phyloP scores from a whole-genome alignment of 2,888 invertebrate species.

The Caenorhabditis afra region DNA sequence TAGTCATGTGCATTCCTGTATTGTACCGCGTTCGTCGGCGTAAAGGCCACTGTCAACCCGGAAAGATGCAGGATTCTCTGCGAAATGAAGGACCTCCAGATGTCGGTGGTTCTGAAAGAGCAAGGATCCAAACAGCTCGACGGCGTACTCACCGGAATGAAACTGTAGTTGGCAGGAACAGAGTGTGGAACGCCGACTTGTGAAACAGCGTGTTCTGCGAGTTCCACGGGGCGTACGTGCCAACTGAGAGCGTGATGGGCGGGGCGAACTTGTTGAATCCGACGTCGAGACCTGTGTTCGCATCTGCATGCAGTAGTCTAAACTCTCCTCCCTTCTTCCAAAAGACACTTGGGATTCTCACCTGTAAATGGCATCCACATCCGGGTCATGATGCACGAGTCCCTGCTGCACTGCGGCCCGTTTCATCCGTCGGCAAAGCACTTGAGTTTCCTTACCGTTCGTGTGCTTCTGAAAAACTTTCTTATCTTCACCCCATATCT shows the following conservation, averaged over 20 bases:
- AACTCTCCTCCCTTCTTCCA: too few species aligned
- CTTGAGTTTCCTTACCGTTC: conserved; percentile 47
- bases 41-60: conserved; percentile 63
- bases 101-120: conserved; percentile 61
- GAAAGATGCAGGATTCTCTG: conserved; percentile 64
- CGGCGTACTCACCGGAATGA: conserved; percentile 64
- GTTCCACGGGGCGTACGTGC: conserved; percentile 69
- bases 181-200: conserved; percentile 64
- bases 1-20: conserved; percentile 65
- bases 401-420: conserved; percentile 67
- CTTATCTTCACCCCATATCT: too few species aligned
- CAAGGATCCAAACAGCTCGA: too few species aligned
- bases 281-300: conserved; percentile 48
- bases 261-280: conserved; percentile 64
- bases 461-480: conserved; percentile 32
- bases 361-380: conserved; percentile 67
- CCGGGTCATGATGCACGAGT: conserved; percentile 66
- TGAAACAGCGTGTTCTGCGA: conserved; percentile 71
- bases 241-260: conserved; percentile 58
- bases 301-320: conserved; percentile 63
- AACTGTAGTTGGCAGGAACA: conserved; percentile 68
- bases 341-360: too few species aligned
- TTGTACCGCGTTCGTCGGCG: conserved; percentile 66
- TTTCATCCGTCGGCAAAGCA: conserved; percentile 51
- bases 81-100: conserved; percentile 68